Conservation (phyloP, 2,888 invertebrate genomes). For the Troilus luridus region DNA sequence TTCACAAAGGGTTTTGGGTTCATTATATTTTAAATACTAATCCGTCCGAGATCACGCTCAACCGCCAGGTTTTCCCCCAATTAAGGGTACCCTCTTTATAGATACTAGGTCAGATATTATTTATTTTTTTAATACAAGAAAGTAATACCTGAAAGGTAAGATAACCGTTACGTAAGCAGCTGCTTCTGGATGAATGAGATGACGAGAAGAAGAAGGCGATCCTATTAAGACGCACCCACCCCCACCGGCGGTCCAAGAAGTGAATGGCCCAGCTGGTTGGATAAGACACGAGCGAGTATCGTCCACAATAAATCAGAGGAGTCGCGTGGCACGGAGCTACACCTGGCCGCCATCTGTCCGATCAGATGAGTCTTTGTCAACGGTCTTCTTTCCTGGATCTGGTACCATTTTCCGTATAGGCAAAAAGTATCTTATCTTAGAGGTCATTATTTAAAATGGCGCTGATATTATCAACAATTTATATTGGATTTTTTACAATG, state of each 20-base stretch:
- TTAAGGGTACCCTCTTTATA: no score
- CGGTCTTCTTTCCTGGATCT: conserved; percentile 27
- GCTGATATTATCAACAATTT: not conserved
- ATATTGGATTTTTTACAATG: no score
- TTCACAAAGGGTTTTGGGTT: no score
- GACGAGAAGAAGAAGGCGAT: not conserved
- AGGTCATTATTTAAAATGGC: not conserved
- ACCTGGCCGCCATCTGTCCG: conserved; percentile 43
- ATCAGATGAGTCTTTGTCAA: conserved; percentile 59
- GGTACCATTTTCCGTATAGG: not conserved
- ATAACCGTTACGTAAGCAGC: not conserved
- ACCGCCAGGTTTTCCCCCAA: no score
- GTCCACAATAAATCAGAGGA: conserved; percentile 19
- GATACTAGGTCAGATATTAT: no score
- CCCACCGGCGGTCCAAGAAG: not conserved
- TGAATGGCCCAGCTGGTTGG: not conserved
- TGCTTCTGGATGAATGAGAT: not conserved
- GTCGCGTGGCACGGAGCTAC: conserved; percentile 34
- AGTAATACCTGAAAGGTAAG: not conserved
- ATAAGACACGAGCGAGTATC: conserved; percentile 12
- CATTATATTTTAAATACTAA: no score
- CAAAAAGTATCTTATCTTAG: not conserved
- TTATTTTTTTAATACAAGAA: not conserved
- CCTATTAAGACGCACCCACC: not conserved
- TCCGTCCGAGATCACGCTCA: no score